phyloP scores from a whole-genome alignment of 2,797 vertebrate genomes.

The Hozukius guyotensis region DNA sequence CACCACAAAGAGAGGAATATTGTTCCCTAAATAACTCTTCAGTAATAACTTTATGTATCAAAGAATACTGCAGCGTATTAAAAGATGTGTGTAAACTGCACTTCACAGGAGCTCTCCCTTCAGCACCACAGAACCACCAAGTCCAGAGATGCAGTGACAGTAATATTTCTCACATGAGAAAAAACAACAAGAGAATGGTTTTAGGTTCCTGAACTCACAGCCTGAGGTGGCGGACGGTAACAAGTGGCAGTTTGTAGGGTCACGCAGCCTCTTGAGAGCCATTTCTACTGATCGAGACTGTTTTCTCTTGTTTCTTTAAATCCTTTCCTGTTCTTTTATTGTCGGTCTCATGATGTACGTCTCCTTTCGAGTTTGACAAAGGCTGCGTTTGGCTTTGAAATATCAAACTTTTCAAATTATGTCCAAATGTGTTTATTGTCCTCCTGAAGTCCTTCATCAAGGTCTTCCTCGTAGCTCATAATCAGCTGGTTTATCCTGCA shows the following conservation, averaged over 20 bases:
- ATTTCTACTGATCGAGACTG: background rate
- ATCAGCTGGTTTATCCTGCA: too few relatives aligned
- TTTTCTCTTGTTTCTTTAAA: background rate
- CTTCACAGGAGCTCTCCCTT: slow-evolving; percentile 31
- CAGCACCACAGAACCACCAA: slow-evolving; percentile 11
- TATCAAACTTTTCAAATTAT: background rate
- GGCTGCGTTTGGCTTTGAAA: background rate
- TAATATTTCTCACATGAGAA: background rate
- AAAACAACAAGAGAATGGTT: background rate
- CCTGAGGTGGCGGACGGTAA: background rate
- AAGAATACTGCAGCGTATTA: background rate
- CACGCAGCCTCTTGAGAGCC: background rate
- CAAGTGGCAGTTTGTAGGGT: background rate
- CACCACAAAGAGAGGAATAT: background rate
- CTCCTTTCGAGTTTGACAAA: background rate
- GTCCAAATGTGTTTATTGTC: background rate
- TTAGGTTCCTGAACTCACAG: too few relatives aligned
- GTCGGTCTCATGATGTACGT: background rate
- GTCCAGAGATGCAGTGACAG: background rate
- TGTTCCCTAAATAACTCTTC: background rate
- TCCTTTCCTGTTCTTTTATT: background rate
- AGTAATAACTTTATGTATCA: background rate
- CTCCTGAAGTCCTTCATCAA: background rate
- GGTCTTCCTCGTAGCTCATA: background rate
- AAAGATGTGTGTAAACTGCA: background rate